Evolutionary conservation across 2,888 invertebrate species (phyloP), one percentile per base, ranked within the genome.

Genomic region (Ormyrus labotus): DNA sequence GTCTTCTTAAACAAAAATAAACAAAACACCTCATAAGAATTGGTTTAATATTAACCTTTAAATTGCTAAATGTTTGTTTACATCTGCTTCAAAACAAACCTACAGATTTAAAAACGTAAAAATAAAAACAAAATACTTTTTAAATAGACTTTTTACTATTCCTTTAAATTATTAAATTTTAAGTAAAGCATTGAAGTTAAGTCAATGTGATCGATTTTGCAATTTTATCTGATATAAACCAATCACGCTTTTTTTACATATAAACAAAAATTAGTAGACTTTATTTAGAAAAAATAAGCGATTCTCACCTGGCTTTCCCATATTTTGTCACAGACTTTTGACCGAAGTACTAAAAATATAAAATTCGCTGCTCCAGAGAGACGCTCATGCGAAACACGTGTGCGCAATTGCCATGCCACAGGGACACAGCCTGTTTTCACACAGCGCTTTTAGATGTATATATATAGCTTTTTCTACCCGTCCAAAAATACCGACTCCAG

Each of bases 251-350:
- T 34, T 51, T 50, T 34, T 34, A 34, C 0, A 34, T 34, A 13
- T 53, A 57, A 11, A 51, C 5, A 48, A 19, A 45, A 8, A 60
- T 75, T n/a, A 45, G 10, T 5, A 47, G 10, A 11, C 53, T 45
- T 50, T 9, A 45, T 10, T 19, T 73, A 53, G 64, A 13, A 50
- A 58, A 65, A 70, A 55, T 55, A 9, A 8, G 9, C 5, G 1
- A 61, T 13, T 63, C 68, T 79, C 34, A 81, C 81, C 81, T 81
- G 82, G 81, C 70, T 83, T 83, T 1, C 82, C 82, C 82, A 83
- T 82, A 60, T 6, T 65, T 68, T 61, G 55, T 73, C 53, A 64
- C 57, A 19, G 48, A 61, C 2, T 61, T 13, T 72, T 68, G 64
- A 53, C 9, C 53, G 55, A 55, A 70, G 58, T 50, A 8, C 68